Percentiles rank a stretch among this genome's conserved stretches.
These are phyloP conservation scores for Sus scrofa DNA, from an alignment of 2,113 vertebrate species.

Conservation along the genomic window DNA sequence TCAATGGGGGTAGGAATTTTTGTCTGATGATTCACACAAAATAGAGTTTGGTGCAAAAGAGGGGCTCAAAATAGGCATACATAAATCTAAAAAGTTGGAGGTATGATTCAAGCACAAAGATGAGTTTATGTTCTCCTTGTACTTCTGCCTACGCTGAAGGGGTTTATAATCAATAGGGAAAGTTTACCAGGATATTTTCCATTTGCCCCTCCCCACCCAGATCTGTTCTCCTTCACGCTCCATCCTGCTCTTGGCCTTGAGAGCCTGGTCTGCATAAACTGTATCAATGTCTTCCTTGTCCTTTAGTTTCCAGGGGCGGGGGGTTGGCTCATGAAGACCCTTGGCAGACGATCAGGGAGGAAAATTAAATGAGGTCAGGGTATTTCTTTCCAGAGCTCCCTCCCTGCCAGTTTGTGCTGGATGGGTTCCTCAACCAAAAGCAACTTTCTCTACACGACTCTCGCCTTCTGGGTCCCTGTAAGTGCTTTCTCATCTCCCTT, in stretches of 20 bases:
- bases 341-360: not conserved
- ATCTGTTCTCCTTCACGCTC: conserved; percentile 10
- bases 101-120: conserved; percentile 6
- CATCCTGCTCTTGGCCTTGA: not conserved
- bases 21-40: conserved; percentile 10
- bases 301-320: conserved; percentile 36
- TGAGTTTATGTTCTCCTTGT: not conserved
- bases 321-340: not conserved
- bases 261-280: not conserved
- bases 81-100: not conserved
- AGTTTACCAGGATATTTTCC: not conserved
- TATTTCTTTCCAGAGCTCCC: not conserved
- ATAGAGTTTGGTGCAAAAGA: not conserved
- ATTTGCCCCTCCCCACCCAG: not conserved
- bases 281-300: not conserved
- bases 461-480: not conserved
- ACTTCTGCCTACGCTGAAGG: not conserved
- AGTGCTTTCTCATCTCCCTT: not conserved
- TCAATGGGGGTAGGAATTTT: not conserved
- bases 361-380: conserved; percentile 31
- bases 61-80: not conserved
- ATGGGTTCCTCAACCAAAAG: not conserved
- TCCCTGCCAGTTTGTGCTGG: not conserved
- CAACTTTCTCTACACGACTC: not conserved
- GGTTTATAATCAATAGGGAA: conserved; percentile 22